A percentile compares a stretch with the other conserved stretches of the same genome.
These are phyloP conservation scores for Thunnus maccoyii DNA, from an alignment of 2,113 vertebrate genomes.

Conservation along the genomic window DNA sequence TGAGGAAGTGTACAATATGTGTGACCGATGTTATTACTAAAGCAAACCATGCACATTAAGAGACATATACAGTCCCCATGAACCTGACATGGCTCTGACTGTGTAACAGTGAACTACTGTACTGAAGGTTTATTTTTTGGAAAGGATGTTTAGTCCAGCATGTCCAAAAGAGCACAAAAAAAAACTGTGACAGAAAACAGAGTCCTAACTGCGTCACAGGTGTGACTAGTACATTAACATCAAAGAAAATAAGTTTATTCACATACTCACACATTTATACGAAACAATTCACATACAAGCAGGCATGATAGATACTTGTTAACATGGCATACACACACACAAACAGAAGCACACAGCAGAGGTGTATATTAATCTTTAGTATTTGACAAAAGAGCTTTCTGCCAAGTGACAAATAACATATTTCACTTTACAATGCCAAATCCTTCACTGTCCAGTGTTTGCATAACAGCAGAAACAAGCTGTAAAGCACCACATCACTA, in stretches of 20 bases:
- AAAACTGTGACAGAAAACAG: slow-evolving; percentile 64
- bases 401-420: slow-evolving; percentile 35
- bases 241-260: slow-evolving; percentile 24
- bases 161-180: slow-evolving; percentile 44
- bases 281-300: slow-evolving; percentile 10
- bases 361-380: slow-evolving; percentile 17
- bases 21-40: slow-evolving; percentile 16
- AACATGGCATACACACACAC: not conserved
- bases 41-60: slow-evolving; percentile 12
- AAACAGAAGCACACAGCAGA: not conserved
- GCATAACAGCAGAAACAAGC: slow-evolving; percentile 41
- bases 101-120: slow-evolving; percentile 32
- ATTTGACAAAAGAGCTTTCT: slow-evolving; percentile 35
- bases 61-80: slow-evolving; percentile 13
- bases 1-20: slow-evolving; percentile 12
- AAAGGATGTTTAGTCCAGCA: slow-evolving; percentile 68
- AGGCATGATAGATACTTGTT: slow-evolving; percentile 10
- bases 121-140: slow-evolving; percentile 51
- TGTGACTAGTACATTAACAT: slow-evolving; percentile 36
- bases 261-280: slow-evolving; percentile 17
- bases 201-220: slow-evolving; percentile 46
- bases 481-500: slow-evolving; percentile 29
- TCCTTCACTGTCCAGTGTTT: slow-evolving; percentile 47
- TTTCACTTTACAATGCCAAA: slow-evolving; percentile 47
- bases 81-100: not conserved